Evolutionary conservation across 2,888 invertebrate genomes (phyloP), one percentile per base, ranked within the genome.

Genomic region (Schizaphis graminum): DNA sequence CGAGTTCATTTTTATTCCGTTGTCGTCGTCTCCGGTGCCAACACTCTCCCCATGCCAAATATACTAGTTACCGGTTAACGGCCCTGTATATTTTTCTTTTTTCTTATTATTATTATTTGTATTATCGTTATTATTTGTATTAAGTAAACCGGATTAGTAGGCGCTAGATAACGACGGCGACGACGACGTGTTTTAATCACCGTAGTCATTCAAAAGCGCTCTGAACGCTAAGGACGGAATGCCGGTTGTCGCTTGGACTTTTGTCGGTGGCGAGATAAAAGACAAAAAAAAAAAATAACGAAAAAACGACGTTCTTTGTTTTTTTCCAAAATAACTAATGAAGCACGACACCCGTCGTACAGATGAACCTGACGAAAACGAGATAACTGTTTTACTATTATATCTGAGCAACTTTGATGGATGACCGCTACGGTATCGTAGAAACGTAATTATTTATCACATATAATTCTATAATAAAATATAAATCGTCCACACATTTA

Each of bases 1-100:
- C 26, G 35, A 67, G 49, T 92, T 87, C 16, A 87, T 92, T 92
- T 92, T 92, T 92, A 92, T 92, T 91, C 91, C 44, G 91, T 21
- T 91, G 56, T 91, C n/a, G 85, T 90, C 21, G 35, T 35, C 88
- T n/a, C 28, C 13, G 10, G 13, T 28, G 7, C 86, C 26, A 11
- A 10, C 26, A 3, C 85, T 35, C 85, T 35, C 21, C 67, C 16
- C 11, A 35, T 7, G 5, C 77, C 35, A 35, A 35, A 21, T 35
- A 53, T 49, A 49, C 89, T 26, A 5, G 26, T 44, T 47, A 47
- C 4, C 28, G n/a, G 89, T 47, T 44, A 28, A 44, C 28, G 13
- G 28, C 44, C 44, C 61, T 44, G 3, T 61, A 2, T n/a, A 41
- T 47, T 47, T 61, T 61, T 61, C 44, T 4, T 91, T 35, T 21